Evolutionary conservation across 53 echinoderm and acorn worm genomes (phyloP), one percentile per base, ranked within the genome.

Genomic region (Crossaster papposus): DNA sequence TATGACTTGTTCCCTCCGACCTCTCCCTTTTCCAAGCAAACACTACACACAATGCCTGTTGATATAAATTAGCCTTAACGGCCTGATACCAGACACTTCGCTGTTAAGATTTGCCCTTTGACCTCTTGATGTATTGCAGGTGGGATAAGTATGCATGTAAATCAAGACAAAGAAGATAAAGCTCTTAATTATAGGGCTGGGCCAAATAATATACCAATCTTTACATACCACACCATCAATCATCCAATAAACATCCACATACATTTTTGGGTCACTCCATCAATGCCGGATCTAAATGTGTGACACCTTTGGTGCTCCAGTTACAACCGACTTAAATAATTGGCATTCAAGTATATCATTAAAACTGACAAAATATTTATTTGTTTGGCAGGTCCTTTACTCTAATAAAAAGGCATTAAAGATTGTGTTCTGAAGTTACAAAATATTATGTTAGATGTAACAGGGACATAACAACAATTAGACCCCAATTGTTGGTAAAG

Each of bases 11-110:
- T 18, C 26, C 2, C 34, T 15, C 3, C 2, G 17, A 30, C 74
- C 74, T 74, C 75, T 74, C 75, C 1, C 75, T 26, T 78, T 26
- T 13, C n/a, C 10, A 78, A 10, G 38, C 20, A 78, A 50, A 44
- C 58, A 58, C 58, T 17, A 17, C 50, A 1, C 51, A 78, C 78
- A 78, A 78, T 78, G 51, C 8, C 78, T 6, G n/a, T 50, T 24
- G 78, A 78, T 62, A 55, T 58, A 33, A 80, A 80, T 80, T 80
- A 80, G 80, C 32, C 30, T 15, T 80, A 80, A 78, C n/a, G 38
- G n/a, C 50, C 79, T 51, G 79, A 26, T 78, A 52, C 29, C 26
- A 50, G 52, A 52, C 52, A 78, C 79, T 78, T 32, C 11, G 38
- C 52, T 28, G 44, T 78, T 78, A 50, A 2, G 28, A 20, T 50